Conservation (phyloP, 2,888 invertebrate genomes). For the Temnothorax rugatulus region DNA sequence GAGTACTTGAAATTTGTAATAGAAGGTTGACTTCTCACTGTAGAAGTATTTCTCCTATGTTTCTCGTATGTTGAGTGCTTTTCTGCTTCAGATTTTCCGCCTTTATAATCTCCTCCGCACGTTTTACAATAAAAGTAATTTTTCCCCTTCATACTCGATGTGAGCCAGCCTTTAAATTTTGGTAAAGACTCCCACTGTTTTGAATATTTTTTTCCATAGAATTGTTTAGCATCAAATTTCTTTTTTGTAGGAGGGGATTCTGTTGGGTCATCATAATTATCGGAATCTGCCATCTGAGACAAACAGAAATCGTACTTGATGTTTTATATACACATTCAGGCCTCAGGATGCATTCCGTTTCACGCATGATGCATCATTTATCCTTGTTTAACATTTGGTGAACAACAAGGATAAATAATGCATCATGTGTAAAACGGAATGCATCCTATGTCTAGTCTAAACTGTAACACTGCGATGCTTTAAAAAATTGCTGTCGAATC, state of each 20-base stretch:
- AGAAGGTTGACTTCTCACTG: neutral
- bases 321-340: too few species aligned
- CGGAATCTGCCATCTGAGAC: neutral
- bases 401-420: too few species aligned
- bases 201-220: neutral
- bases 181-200: neutral
- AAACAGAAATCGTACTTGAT: too few species aligned
- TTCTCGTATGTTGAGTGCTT: neutral
- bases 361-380: too few species aligned
- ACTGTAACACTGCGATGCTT: too few species aligned
- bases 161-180: neutral
- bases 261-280: neutral
- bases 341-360: too few species aligned
- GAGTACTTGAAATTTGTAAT: neutral
- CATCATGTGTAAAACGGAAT: too few species aligned
- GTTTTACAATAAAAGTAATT: neutral
- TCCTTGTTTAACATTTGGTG: too few species aligned
- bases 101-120: neutral
- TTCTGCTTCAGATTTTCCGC: neutral
- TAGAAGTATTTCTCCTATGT: neutral
- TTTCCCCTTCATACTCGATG: neutral
- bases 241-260: neutral
- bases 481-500: too few species aligned
- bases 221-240: neutral
- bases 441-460: too few species aligned